Evolutionary conservation across 2,888 invertebrate species (phyloP).

Genomic region (Orthosia gothica): DNA sequence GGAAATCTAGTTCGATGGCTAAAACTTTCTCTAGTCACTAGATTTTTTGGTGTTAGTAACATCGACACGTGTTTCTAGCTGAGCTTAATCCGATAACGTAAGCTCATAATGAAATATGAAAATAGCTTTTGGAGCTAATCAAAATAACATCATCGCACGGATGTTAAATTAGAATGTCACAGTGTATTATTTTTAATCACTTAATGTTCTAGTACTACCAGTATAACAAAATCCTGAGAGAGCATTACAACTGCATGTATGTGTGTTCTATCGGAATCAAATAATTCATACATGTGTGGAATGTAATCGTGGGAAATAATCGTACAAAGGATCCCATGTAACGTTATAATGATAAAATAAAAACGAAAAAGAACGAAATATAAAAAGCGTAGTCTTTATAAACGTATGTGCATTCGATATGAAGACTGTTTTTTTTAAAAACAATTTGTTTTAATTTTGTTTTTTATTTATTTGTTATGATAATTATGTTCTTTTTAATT

Average conservation of each 20-base stretch:
- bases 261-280: neutral
- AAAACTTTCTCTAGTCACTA: neutral
- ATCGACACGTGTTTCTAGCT: too few species aligned
- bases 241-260: neutral
- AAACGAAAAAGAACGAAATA: neutral
- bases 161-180: neutral
- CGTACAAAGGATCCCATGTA: slow-evolving; percentile 25
- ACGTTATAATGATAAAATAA: slow-evolving; percentile 13
- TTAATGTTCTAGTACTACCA: neutral
- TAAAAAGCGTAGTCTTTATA: neutral
- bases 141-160: too few species aligned
- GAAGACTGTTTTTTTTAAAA: neutral
- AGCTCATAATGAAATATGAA: neutral
- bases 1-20: neutral
- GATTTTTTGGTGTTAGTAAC: neutral
- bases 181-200: neutral
- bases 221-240: neutral
- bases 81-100: neutral
- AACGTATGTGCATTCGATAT: neutral
- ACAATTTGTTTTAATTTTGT: neutral
- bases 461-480: neutral
- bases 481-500: too few species aligned
- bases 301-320: slow-evolving; percentile 44
- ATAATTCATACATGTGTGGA: slow-evolving; percentile 16
- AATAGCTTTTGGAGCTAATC: too few species aligned